Evolutionary conservation across 2,797 vertebrate species (phyloP).

Genomic region (Numenius phaeopus): DNA sequence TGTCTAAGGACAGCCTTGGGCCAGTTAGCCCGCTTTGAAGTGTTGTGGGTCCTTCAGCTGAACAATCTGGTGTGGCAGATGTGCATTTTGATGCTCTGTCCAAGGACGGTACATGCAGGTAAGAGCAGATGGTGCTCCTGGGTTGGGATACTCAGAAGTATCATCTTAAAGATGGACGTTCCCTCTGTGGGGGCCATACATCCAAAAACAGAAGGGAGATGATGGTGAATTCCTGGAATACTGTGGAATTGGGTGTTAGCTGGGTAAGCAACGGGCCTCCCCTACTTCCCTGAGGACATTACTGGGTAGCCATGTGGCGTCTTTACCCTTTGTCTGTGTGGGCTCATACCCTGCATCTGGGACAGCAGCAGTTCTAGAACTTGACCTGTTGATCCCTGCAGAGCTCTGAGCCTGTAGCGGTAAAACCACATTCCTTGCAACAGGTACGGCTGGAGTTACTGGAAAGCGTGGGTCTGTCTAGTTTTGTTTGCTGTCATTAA

Average conservation of each 20-base stretch:
- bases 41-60: neutral
- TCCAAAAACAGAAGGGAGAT: neutral
- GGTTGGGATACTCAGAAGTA: neutral
- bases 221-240: neutral
- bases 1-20: neutral
- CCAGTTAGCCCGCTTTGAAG: neutral
- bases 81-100: neutral
- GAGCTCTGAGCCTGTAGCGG: neutral
- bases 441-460: neutral
- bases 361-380: neutral
- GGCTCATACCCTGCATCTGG: neutral
- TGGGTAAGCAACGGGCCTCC: too few relatives aligned
- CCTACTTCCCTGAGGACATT: neutral
- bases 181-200: neutral
- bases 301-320: neutral
- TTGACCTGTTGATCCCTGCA: neutral
- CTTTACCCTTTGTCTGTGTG: neutral
- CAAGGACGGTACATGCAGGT: neutral
- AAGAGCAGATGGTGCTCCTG: neutral
- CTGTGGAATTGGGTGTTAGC: neutral
- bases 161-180: neutral
- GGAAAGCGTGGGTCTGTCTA: neutral
- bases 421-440: neutral
- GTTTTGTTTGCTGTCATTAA: neutral
- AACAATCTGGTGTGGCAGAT: neutral